Base-by-base conservation (phyloP, 2,797 vertebrate species). In the Epinephelus coioides region DNA sequence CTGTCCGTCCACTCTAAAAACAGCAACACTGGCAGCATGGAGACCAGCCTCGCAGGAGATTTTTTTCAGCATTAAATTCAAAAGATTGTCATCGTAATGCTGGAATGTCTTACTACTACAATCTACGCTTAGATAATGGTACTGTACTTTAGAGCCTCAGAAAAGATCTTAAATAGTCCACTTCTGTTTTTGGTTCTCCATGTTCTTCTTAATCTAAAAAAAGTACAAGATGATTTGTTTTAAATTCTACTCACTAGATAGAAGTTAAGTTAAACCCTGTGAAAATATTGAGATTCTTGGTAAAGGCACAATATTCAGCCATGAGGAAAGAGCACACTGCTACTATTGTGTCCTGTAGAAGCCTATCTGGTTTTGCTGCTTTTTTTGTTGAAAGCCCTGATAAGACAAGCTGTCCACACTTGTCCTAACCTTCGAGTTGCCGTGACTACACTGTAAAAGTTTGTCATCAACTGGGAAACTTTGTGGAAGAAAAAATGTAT, bases 251-350 rank as follows among this genome's bases (percentile, higher is more conserved):
- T 73, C 65, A 78, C 79, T 85, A 87, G 60, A 82, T 79, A 82
- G 69, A 92, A 86, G 87, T 81, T 76, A 85, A 84, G 83, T 88
- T 86, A 78, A 89, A 94, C 92, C 90, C 86, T 95, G 92, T 94
- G 84, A 91, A 91, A 92, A 92, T 90, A 89, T 89, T 83, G 62
- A 85, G 79, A 90, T 90, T 94, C 73, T 89, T 70, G 76, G 87
- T 92, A 88, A 95, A 96, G 94, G 95, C 94, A 95, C 95, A 94
- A 91, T 91, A 92, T 94, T 93, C 79, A 94, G 93, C 93, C 93
- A 89, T 86, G 81, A 92, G 83, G 83, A 89, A 63, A 90, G 79
- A 90, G 82, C 79, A 80, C 70, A 78, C 84, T 81, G 59, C 69
- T 86, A 79, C 78, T 83, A 86, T 81, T 86, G 84, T 88, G 75